Base-by-base conservation (phyloP, 2,797 vertebrate genomes). In the Tiaroga cobitis region DNA sequence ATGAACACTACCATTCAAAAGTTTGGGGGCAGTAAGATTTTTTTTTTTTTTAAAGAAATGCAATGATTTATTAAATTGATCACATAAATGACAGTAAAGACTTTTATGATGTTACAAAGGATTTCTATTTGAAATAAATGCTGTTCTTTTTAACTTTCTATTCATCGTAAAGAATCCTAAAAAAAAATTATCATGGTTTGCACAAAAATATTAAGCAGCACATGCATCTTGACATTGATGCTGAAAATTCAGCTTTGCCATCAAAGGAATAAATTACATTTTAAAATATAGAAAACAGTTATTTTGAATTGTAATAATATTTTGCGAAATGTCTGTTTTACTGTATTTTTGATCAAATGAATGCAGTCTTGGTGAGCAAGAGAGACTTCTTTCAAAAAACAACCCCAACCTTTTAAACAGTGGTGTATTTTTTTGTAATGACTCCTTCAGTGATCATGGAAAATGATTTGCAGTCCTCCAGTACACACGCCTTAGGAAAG, bases 401-500 rank as follows among this genome's bases (percentile, higher is more conserved):
- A 78, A 61, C 39, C 76, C 37, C 54, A 26, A 41, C 11, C 2
- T 32, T 63, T 79, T 79, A 59, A 43, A 43, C 8, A 21, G 56
- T 43, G 15, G n/a, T 19, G 41, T 11, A 39, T 46, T 74, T 46
- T 26, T 59, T 32, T 41, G 26, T 51, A 10, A n/a, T n/a, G 39
- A 61, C 70, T 37, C 29, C 11, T 78, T 61, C 21, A 51, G 21
- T 65, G 41, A 65, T 80, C 9, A 34, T 51, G 39, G 41, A 46
- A 54, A 56, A 68, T 67, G 8, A 51, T 83, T 83, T 77, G 83
- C 59, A 81, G 80, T 63, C 59, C 63, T 73, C 11, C 41, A 67
- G 39, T 72, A 81, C 74, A 59, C 74, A 88, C 61, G 49, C 54
- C 16, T 56, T 54, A 72, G 76, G 82, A 51, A 54, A 70, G 39